Percentiles rank a stretch among this genome's conserved stretches.
phyloP scores from a whole-genome alignment of 2,888 invertebrate species.

The Drosophila helvetica region DNA sequence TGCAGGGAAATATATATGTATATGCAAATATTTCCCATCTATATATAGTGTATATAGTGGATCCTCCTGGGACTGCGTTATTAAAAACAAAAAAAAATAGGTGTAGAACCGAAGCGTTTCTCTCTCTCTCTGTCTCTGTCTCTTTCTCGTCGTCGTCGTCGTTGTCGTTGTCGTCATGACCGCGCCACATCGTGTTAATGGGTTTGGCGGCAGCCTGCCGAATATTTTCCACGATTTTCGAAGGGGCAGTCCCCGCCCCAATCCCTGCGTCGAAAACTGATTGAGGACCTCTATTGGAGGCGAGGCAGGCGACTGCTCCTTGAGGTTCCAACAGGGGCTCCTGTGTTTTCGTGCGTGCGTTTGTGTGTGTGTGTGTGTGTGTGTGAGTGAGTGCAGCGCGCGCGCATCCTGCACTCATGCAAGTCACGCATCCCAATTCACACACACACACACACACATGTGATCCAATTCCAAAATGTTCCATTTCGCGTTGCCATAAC shows the following conservation, averaged over 20 bases:
- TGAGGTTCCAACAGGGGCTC: not conserved
- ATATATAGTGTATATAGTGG: not conserved
- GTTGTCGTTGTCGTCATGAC: constrained; percentile 11
- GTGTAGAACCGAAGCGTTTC: not conserved
- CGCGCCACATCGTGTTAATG: constrained; percentile 38
- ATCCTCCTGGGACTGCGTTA: not conserved
- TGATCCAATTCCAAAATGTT: not conserved
- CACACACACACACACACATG: not conserved
- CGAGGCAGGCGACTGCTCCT: constrained; percentile 4
- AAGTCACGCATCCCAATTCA: constrained; percentile 18
- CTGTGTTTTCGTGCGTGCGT: not conserved
- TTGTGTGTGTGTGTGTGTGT: constrained; percentile 23
- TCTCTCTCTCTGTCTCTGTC: not conserved
- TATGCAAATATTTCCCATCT: not conserved
- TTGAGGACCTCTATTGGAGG: constrained; percentile 3
- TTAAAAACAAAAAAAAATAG: not conserved
- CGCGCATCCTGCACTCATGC: constrained; percentile 61
- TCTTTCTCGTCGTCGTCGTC: not conserved
- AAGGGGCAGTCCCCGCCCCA: not conserved
- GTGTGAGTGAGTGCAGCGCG: constrained; percentile 54
- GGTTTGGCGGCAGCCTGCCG: constrained; percentile 34
- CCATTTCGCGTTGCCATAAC: constrained; percentile 2
- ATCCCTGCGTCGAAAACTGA: not conserved
- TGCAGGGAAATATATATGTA: not conserved
- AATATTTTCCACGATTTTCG: constrained; percentile 50